Base-by-base conservation (phyloP, 2,113 vertebrate genomes). In the Aegithalos caudatus region DNA sequence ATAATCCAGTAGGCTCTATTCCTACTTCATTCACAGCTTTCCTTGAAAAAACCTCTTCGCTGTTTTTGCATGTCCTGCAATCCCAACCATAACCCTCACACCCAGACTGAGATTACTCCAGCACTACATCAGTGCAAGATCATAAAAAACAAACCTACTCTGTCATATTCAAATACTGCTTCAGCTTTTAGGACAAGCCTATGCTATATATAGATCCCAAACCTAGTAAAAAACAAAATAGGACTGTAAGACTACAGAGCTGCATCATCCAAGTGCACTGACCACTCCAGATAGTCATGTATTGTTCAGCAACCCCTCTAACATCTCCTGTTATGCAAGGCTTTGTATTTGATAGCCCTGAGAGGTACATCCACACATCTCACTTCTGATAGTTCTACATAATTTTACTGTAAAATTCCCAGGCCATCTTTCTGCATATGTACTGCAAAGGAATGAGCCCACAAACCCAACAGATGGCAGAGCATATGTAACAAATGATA, bases 401-500 rank as follows among this genome's bases (percentile, higher is more conserved):
- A 77, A 85, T 66, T 90, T 86, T 51, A 58, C 50, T 40, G 19
- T 42, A 87, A 62, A 92, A 70, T 64, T 91, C 71, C 47, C 54
- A 80, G 88, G 56, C 33, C 47, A 88, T 69, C 42, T 66, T 76
- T 73, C 54, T 72, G 28, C n/a, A 27, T 40, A 76, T 7, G 56
- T 45, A 80, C 28, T 77, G 90, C 42, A 72, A 82, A 90, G 62
- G 33, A 92, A 83, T 0, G 0, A 83, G 79, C 38, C 53, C 60
- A 87, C 50, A 91, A 89, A 71, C 19, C 53, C 81, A 89, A 91
- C 96, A 96, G 90, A 97, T 91, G 95, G 94, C 57, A 93, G 65
- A 96, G 78, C 95, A 94, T 96, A 95, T 94, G 86, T 47, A 93
- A 73, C 33, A 92, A 90, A 88, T 47, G 19, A 93, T 86, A 86